These are phyloP conservation scores for Eristalinus sepulchralis DNA, from an alignment of 2,888 invertebrate genomes.

Conservation along the genomic window DNA sequence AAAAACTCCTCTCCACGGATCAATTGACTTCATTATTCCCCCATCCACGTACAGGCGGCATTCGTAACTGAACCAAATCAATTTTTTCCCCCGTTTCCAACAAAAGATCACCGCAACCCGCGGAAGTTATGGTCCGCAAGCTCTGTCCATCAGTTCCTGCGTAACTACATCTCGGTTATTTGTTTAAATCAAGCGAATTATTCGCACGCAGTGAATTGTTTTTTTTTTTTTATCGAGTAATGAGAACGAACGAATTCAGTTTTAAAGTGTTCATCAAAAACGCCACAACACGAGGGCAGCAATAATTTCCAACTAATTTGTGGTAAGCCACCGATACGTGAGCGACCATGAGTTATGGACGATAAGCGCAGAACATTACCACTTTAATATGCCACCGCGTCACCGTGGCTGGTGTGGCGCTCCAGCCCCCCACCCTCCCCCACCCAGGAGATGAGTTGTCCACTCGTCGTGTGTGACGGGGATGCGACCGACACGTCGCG, in stretches of 20 bases:
- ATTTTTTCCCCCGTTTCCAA: background rate
- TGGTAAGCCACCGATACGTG: constrained; percentile 71
- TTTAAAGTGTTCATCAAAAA: constrained; percentile 63
- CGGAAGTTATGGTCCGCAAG: background rate
- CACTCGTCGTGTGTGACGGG: background rate
- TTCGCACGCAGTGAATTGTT: background rate
- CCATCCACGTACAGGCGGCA: background rate
- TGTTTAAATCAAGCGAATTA: constrained; percentile 44
- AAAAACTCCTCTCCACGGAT: no score
- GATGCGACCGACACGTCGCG: constrained; percentile 6
- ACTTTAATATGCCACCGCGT: constrained; percentile 20
- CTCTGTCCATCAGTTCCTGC: background rate
- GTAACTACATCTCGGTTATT: constrained; percentile 20
- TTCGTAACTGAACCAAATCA: background rate
- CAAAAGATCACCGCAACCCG: background rate
- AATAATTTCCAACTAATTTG: constrained; percentile 70
- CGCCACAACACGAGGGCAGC: constrained; percentile 18
- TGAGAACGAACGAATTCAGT: constrained; percentile 38
- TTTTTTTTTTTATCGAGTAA: background rate
- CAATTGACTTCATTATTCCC: background rate
- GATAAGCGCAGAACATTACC: constrained; percentile 63
- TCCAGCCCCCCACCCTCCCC: background rate
- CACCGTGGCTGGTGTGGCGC: constrained; percentile 8
- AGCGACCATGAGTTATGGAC: constrained; percentile 70
- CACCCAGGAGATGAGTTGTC: background rate